Evolutionary conservation across 2,888 invertebrate genomes (phyloP).

Genomic region (Eupithecia pulchellata): DNA sequence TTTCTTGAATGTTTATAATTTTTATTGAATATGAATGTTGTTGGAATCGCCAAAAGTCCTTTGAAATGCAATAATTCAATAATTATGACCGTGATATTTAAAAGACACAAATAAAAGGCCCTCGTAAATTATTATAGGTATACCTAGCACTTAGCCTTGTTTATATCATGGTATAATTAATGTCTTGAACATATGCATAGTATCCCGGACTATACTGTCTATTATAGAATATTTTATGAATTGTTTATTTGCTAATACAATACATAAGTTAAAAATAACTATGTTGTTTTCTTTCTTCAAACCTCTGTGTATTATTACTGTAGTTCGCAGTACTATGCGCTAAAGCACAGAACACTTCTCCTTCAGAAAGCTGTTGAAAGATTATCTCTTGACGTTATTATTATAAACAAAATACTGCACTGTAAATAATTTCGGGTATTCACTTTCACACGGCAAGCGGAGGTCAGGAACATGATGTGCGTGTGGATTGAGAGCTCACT

Average conservation of each 20-base stretch:
- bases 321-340: too few species aligned
- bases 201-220: constrained; percentile 74
- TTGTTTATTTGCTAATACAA: constrained; percentile 87
- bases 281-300: constrained; percentile 54
- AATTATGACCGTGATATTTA: constrained; percentile 51
- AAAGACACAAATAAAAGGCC: constrained; percentile 26
- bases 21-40: constrained; percentile 69
- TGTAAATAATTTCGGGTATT: too few species aligned
- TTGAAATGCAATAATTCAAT: constrained; percentile 46
- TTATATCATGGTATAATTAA: constrained; percentile 61
- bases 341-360: too few species aligned
- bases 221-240: constrained; percentile 84
- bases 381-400: too few species aligned
- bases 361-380: too few species aligned
- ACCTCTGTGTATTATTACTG: not conserved
- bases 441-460: too few species aligned
- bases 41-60: constrained; percentile 73
- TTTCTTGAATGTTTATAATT: constrained; percentile 81
- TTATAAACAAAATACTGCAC: too few species aligned
- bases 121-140: not conserved
- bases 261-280: constrained; percentile 69
- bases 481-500: too few species aligned
- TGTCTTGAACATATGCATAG: constrained; percentile 61
- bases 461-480: too few species aligned
- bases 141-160: constrained; percentile 10